Conservation (phyloP, 2,797 vertebrate genomes). For the Megaceryle alcyon region DNA sequence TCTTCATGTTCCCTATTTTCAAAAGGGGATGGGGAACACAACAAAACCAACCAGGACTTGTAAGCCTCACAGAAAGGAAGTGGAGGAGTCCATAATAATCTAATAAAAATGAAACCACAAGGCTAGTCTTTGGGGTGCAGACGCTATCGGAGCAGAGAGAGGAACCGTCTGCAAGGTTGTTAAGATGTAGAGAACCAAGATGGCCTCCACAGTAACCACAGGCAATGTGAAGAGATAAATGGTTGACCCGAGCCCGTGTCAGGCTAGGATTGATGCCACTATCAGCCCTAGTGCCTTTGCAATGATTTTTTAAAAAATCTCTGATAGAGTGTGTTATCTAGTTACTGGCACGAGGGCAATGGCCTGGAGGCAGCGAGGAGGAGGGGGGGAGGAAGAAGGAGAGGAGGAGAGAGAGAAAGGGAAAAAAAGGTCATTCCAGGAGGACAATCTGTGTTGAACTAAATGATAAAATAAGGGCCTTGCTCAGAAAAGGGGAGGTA, state of each 20-base stretch:
- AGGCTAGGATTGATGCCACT: conserved; percentile 99
- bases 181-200: conserved; percentile 90
- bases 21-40: neutral
- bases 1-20: neutral
- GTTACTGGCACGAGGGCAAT: conserved; percentile 99
- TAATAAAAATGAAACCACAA: neutral
- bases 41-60: neutral
- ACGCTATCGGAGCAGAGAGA: conserved; percentile 81
- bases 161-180: conserved; percentile 90
- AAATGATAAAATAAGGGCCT: conserved; percentile 91
- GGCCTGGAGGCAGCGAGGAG: conserved; percentile 82
- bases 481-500: conserved; percentile 65
- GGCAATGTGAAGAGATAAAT: conserved; percentile 98
- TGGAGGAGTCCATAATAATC: neutral
- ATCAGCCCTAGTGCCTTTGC: conserved; percentile 97
- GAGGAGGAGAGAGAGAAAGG: conserved; percentile 83
- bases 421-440: conserved; percentile 94
- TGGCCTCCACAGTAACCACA: conserved; percentile 92
- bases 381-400: conserved; percentile 78
- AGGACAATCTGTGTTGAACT: conserved; percentile 95
- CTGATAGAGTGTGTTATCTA: conserved; percentile 99
- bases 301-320: conserved; percentile 99
- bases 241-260: conserved; percentile 95
- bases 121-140: conserved; percentile 46
- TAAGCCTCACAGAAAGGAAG: neutral